Conservation (phyloP, 2,888 invertebrate genomes). For the Drosophila hawaiiensis region DNA sequence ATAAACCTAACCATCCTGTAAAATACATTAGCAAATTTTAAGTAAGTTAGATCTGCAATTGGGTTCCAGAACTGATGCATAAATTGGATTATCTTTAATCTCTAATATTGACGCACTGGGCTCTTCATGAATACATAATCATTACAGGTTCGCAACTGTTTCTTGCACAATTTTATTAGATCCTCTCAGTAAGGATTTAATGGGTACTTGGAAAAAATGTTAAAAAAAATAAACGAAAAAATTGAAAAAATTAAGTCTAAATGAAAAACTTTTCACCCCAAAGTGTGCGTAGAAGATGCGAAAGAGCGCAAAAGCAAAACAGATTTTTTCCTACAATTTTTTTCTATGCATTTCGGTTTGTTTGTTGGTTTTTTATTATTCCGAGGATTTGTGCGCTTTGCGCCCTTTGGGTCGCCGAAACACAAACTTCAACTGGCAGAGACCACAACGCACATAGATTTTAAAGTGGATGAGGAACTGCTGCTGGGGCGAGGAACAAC, state of each 20-base stretch:
- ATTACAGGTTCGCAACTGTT: background rate
- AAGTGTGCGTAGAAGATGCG: conserved; percentile 54
- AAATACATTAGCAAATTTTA: background rate
- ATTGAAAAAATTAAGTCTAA: conserved; percentile 49
- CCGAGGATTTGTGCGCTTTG: conserved; percentile 29
- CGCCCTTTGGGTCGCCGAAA: conserved; percentile 30
- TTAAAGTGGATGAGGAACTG: conserved; percentile 6
- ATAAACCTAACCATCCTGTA: background rate
- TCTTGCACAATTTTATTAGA: background rate
- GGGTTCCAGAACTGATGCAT: background rate
- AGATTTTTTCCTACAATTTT: conserved; percentile 1
- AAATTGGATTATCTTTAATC: background rate
- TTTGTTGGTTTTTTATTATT: conserved; percentile 36
- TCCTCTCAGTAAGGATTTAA: background rate
- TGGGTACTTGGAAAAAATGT: conserved; percentile 7
- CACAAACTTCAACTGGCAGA: conserved; percentile 16
- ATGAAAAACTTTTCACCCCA: conserved; percentile 50
- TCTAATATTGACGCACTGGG: background rate
- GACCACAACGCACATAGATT: conserved; percentile 32
- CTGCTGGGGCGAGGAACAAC: conserved; percentile 18
- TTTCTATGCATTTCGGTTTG: conserved; percentile 5
- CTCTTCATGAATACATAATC: background rate
- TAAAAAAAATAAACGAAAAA: conserved; percentile 18
- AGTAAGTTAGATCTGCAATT: background rate
- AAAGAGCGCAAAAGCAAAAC: conserved; percentile 23